Conservation (phyloP, 2,888 invertebrate genomes). For the Nomada hirtipes region DNA sequence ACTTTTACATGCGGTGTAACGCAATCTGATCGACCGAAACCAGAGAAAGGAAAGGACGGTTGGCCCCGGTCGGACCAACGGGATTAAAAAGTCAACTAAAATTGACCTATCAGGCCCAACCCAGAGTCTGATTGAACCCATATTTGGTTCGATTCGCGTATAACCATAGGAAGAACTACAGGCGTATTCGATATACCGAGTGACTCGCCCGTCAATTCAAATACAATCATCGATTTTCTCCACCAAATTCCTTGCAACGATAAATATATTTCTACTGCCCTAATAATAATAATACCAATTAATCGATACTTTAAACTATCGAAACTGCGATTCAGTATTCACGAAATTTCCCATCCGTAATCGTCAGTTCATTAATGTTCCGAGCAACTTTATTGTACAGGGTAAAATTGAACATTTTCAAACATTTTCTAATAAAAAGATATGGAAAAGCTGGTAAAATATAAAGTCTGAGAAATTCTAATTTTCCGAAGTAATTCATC, state of each 20-base stretch:
- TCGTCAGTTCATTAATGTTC: not conserved
- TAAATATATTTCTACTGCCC: not conserved
- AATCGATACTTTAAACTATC: not conserved
- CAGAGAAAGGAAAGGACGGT: slow-evolving; percentile 40
- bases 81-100: slow-evolving; percentile 61
- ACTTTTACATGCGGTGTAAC: not conserved
- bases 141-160: slow-evolving; percentile 70
- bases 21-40: slow-evolving; percentile 24
- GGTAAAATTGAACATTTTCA: no score
- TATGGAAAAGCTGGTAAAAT: no score
- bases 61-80: slow-evolving; percentile 33
- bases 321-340: slow-evolving; percentile 8
- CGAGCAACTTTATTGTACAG: no score
- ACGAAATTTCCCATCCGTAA: not conserved
- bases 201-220: not conserved
- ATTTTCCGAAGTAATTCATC: no score
- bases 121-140: slow-evolving; percentile 69
- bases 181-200: slow-evolving; percentile 33
- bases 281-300: no score
- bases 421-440: no score
- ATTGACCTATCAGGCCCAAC: slow-evolving; percentile 71
- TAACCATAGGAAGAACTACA: slow-evolving; percentile 30
- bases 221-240: not conserved
- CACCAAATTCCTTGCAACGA: not conserved
- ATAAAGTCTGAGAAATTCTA: no score